phyloP scores from a whole-genome alignment of 37 sponge, comb jelly and placozoan species.

The Petrosia ficiformis region DNA sequence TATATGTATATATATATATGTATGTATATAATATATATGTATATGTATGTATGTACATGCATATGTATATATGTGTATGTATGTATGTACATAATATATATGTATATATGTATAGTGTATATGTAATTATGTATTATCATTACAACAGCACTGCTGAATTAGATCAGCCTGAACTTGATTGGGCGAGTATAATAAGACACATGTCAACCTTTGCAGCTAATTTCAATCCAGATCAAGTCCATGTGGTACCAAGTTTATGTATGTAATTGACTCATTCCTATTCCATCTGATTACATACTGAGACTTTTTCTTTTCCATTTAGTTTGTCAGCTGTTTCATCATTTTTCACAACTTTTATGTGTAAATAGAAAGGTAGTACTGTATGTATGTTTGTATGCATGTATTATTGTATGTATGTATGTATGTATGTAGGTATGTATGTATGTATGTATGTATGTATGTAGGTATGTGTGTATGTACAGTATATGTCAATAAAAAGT shows the following conservation, averaged over 20 bases:
- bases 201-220: background rate
- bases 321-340: constrained; percentile 61
- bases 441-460: background rate
- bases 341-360: constrained; percentile 25
- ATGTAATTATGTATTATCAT: background rate
- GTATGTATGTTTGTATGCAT: constrained; percentile 18
- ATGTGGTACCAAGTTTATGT: too few relatives aligned
- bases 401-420: too few relatives aligned
- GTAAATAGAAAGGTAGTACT: constrained; percentile 7
- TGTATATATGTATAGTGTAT: background rate
- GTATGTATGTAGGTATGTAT: too few relatives aligned
- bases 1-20: too few relatives aligned
- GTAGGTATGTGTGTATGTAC: too few relatives aligned
- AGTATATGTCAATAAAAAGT: too few relatives aligned
- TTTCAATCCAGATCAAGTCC: background rate
- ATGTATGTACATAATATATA: too few relatives aligned
- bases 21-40: too few relatives aligned
- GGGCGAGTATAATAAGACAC: background rate
- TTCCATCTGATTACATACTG: too few relatives aligned
- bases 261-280: too few relatives aligned
- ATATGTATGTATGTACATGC: too few relatives aligned
- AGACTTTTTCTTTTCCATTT: background rate
- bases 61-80: too few relatives aligned
- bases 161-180: background rate
- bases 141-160: background rate